phyloP scores from a whole-genome alignment of 2,888 invertebrate genomes.

The Neelides folsomi region DNA sequence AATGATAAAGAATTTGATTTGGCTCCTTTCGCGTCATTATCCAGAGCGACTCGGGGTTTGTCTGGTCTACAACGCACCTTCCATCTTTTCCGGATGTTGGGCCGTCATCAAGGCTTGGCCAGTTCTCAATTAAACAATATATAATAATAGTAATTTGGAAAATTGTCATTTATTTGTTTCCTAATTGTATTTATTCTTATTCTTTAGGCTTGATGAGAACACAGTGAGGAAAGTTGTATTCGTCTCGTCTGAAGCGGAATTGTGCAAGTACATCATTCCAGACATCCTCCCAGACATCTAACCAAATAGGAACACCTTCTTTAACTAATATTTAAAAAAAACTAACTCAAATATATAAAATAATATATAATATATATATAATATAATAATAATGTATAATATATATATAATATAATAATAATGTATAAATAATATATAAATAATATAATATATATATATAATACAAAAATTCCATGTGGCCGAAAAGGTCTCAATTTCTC shows the following conservation, averaged over 20 bases:
- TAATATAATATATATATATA: no score
- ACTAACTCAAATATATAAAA: no score
- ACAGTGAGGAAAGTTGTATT: constrained; percentile 63
- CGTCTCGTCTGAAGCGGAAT: constrained; percentile 53
- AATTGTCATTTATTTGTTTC: no score
- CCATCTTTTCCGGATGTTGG: constrained; percentile 65
- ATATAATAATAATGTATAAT: no score
- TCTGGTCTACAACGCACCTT: constrained; percentile 58
- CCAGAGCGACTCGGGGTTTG: constrained; percentile 65
- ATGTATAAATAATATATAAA: no score
- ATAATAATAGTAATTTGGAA: no score
- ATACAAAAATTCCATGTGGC: no score
- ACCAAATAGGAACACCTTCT: no score
- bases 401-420: no score
- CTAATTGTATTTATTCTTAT: constrained; percentile 4
- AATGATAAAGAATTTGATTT: constrained; percentile 62
- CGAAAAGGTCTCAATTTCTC: no score
- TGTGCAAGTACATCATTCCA: constrained; percentile 61
- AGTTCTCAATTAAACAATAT: constrained; percentile 34
- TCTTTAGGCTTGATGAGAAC: constrained; percentile 57
- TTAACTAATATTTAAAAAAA: no score
- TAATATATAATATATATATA: no score
- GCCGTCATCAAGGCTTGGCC: constrained; percentile 60
- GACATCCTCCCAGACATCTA: constrained; percentile 51
- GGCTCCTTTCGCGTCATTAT: constrained; percentile 61